These are phyloP conservation scores for Dryas iulia DNA, from an alignment of 1,140 invertebrate genomes.

Conservation along the genomic window DNA sequence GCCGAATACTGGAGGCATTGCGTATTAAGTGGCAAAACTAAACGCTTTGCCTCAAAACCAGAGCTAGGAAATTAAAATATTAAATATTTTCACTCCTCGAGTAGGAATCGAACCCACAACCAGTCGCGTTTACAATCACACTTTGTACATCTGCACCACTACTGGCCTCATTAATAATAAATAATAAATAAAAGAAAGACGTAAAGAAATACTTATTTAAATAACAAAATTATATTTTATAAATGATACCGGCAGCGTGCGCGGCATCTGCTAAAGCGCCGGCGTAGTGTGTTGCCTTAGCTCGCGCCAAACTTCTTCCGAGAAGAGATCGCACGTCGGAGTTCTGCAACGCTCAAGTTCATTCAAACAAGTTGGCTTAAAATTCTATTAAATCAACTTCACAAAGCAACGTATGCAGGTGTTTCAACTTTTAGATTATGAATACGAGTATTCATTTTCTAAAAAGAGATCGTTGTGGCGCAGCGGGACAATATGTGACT, in stretches of 20 bases:
- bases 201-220: neutral
- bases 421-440: neutral
- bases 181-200: no score
- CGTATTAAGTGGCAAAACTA: no score
- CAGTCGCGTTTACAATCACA: no score
- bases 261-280: constrained; percentile 61
- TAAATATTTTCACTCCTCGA: no score
- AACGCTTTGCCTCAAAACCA: no score
- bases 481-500: neutral
- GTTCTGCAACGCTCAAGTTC: constrained; percentile 35
- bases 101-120: no score
- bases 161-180: no score
- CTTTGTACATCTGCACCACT: no score
- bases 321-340: constrained; percentile 60
- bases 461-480: no score
- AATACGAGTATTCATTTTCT: no score
- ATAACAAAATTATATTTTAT: neutral
- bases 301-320: constrained; percentile 60
- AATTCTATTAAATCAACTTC: neutral
- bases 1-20: no score
- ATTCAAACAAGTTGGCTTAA: neutral
- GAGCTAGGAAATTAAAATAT: no score
- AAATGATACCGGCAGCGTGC: constrained; percentile 49
- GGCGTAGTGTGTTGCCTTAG: constrained; percentile 61
- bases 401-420: neutral